phyloP scores from a whole-genome alignment of 1,140 invertebrate genomes.

The Neodiprion fabricii region DNA sequence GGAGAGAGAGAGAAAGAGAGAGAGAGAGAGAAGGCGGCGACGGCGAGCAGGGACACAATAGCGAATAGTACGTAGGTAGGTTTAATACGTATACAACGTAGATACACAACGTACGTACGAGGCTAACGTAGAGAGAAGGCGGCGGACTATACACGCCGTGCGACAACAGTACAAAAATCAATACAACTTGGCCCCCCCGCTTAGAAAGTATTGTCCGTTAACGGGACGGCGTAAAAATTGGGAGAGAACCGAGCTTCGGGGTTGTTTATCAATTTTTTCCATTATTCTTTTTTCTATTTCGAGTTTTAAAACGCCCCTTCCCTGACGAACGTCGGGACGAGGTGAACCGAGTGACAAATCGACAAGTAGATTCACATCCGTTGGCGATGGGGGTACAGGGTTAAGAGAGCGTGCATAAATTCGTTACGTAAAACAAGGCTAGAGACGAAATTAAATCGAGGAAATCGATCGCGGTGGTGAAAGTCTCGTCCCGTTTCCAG shows the following conservation, averaged over 20 bases:
- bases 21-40: background rate
- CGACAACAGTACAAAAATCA: slow-evolving; percentile 7
- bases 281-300: background rate
- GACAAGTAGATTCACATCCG: too few species aligned
- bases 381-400: background rate
- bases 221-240: background rate
- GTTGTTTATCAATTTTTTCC: background rate
- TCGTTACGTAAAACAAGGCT: background rate
- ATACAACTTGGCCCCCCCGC: slow-evolving; percentile 3
- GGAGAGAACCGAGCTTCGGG: background rate
- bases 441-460: background rate
- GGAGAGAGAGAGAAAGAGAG: background rate
- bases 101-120: too few species aligned
- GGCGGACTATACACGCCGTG: background rate
- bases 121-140: background rate
- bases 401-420: background rate
- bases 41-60: background rate
- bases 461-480: background rate
- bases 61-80: background rate
- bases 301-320: background rate
- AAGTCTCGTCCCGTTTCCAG: background rate
- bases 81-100: too few species aligned
- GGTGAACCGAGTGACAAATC: too few species aligned
- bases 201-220: background rate
- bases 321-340: too few species aligned